These are phyloP conservation scores for Hirtodrosophila histrioides DNA, from an alignment of 2,888 invertebrate genomes.

Conservation along the genomic window DNA sequence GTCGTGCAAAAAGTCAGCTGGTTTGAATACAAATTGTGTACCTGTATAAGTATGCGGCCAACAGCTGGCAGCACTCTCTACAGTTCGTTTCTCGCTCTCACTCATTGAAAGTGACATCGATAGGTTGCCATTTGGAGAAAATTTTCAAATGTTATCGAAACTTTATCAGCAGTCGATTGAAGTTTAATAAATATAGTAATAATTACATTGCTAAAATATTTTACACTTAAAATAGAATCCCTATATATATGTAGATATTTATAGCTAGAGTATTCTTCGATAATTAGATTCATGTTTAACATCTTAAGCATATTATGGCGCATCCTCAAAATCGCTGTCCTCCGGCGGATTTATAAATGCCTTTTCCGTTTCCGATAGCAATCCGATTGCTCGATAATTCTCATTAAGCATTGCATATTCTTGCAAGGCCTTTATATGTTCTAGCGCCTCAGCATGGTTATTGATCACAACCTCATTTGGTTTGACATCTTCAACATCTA, in stretches of 20 bases:
- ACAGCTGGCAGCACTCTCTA: constrained; percentile 13
- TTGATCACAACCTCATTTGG: constrained; percentile 3
- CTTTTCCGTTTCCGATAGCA: constrained; percentile 77
- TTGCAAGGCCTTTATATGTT: constrained; percentile 71
- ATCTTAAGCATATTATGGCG: constrained; percentile 4
- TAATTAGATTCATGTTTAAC: background rate
- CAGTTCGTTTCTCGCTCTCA: background rate
- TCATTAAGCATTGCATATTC: constrained; percentile 80
- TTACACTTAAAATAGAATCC: too few species aligned
- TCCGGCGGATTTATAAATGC: constrained; percentile 64
- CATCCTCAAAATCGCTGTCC: constrained; percentile 40
- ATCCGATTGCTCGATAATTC: constrained; percentile 81
- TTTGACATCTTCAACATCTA: background rate
- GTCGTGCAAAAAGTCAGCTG: constrained; percentile 27
- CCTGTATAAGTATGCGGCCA: background rate
- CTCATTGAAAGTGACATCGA: background rate
- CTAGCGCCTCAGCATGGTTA: constrained; percentile 33
- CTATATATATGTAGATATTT: too few species aligned
- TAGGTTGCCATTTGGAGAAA: too few species aligned
- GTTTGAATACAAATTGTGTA: background rate
- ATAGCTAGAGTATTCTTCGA: background rate
- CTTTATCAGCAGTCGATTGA: too few species aligned
- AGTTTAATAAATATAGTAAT: background rate
- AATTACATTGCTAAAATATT: too few species aligned
- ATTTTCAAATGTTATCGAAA: too few species aligned